Evolutionary conservation across 2,797 vertebrate species (phyloP).

Genomic region (Sebastes jordani): DNA sequence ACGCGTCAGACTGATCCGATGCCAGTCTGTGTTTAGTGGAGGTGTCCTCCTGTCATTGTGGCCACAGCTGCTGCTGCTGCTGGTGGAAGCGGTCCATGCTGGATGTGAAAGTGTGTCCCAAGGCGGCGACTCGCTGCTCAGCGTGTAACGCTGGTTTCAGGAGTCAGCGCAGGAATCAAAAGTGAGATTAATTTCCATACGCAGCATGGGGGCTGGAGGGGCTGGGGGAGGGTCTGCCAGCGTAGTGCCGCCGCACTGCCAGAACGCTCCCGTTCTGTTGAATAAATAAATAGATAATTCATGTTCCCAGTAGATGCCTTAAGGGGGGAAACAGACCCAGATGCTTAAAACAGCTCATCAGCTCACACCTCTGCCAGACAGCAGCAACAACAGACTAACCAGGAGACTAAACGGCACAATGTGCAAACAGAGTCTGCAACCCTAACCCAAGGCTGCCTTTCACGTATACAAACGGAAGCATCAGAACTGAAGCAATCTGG

Average conservation of each 20-base stretch:
- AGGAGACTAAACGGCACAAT: neutral
- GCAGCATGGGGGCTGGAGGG: slow-evolving; percentile 52
- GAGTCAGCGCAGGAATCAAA: slow-evolving; percentile 59
- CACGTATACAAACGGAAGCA: neutral
- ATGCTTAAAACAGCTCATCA: slow-evolving; percentile 61
- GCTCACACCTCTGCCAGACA: slow-evolving; percentile 73
- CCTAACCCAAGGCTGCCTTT: neutral
- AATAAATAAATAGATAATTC: slow-evolving; percentile 78
- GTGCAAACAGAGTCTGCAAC: slow-evolving; percentile 2
- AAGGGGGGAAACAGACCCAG: slow-evolving; percentile 41
- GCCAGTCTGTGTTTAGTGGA: neutral
- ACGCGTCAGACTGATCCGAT: neutral
- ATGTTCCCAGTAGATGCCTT: slow-evolving; percentile 61
- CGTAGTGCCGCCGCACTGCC: slow-evolving; percentile 38
- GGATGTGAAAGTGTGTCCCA: slow-evolving; percentile 41
- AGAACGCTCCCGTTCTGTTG: slow-evolving; percentile 65
- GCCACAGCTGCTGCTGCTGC: slow-evolving; percentile 12
- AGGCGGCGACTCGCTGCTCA: slow-evolving; percentile 22
- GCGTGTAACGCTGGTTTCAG: slow-evolving; percentile 36
- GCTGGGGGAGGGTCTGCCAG: slow-evolving; percentile 8
- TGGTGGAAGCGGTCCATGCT: neutral
- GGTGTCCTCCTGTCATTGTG: neutral
- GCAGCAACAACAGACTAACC: slow-evolving; percentile 20
- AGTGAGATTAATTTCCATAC: slow-evolving; percentile 73
- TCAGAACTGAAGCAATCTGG: neutral